phyloP scores from a whole-genome alignment of 2,797 vertebrate species.

The Coendou prehensilis region DNA sequence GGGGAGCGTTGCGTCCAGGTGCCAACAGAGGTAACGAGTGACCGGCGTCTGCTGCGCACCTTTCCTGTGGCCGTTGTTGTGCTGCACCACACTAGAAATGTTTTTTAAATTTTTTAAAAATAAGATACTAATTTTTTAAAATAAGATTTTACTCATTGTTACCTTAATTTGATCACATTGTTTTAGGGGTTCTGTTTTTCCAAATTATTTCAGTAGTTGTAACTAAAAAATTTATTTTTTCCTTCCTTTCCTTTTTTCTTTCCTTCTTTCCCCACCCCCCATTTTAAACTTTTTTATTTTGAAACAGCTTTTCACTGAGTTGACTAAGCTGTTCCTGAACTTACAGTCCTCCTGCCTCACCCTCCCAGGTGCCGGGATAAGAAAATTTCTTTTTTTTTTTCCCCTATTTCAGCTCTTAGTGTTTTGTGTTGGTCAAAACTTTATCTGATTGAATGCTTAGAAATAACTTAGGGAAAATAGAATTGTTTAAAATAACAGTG shows the following conservation, averaged over 20 bases:
- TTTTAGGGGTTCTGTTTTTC: slow-evolving; percentile 39
- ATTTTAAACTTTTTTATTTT: neutral
- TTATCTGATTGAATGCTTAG: slow-evolving; percentile 23
- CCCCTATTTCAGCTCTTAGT: slow-evolving; percentile 8
- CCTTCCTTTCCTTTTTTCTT: neutral
- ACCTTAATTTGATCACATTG: slow-evolving; percentile 7
- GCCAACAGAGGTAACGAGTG: slow-evolving; percentile 92
- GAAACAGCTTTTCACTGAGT: neutral
- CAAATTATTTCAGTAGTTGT: slow-evolving; percentile 33
- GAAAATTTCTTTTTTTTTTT: slow-evolving; percentile 3
- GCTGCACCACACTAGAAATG: too few species aligned
- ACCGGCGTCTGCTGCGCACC: neutral
- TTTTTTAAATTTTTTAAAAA: neutral
- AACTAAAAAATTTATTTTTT: neutral
- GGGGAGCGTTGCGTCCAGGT: slow-evolving; percentile 84
- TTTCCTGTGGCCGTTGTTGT: slow-evolving; percentile 62
- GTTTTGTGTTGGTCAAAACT: slow-evolving; percentile 43
- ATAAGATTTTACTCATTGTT: slow-evolving; percentile 39
- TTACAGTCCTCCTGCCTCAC: neutral
- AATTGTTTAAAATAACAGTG: slow-evolving; percentile 19
- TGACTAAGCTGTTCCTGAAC: neutral
- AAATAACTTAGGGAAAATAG: slow-evolving; percentile 35
- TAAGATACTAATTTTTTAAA: neutral
- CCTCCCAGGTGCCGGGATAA: neutral
- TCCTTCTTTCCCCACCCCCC: neutral